Base-by-base conservation (phyloP, 2,888 invertebrate genomes). In the Lithophane ornitopus region DNA sequence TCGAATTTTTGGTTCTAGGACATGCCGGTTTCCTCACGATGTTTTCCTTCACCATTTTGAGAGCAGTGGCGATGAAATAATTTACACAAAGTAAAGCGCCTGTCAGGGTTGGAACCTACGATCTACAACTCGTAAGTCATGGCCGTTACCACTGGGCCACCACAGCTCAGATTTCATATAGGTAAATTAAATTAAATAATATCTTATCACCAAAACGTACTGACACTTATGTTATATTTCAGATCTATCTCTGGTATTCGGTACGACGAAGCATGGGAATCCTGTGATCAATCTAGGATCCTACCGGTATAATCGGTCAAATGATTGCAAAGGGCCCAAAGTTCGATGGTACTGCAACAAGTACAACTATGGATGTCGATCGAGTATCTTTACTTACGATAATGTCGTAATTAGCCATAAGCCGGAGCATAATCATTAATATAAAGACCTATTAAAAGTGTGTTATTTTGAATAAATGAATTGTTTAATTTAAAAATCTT, bases 271-370 rank as follows among this genome's bases (percentile, higher is more conserved):
- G 39, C 34, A 65, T 52, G 83, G 83, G 26, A 81, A 65, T 26
- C 85, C 70, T 41, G 78, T 85, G 1, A 28, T 84, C 7, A 39
- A 52, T 22, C 26, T 84, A 11, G 85, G 78, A 28, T 14, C 26
- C 9, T 78, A 85, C 41, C 70, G 85, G 2, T 84, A 82, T 44
- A 78, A 85, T n/a, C 58, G 56, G 19, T 34, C 44, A 1, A 71
- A n/a, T 26, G 26, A 1, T 2, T 71, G 58, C 39, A 85, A 44
- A 61, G 83, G 84, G 0, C 22, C 65, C 9, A 76, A 68, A 76
- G 73, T 76, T 22, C 72, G 81, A 0, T 84, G 84, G 82, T 73
- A 62, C 14, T 84, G 82, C 28, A 66, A 16, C 3, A 67, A 16
- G 12, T 63, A 70, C n/a, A 11, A 22, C 11, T 22, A 19, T 44